phyloP scores from a whole-genome alignment of 2,797 vertebrate species.

The Rhinoraja longicauda region DNA sequence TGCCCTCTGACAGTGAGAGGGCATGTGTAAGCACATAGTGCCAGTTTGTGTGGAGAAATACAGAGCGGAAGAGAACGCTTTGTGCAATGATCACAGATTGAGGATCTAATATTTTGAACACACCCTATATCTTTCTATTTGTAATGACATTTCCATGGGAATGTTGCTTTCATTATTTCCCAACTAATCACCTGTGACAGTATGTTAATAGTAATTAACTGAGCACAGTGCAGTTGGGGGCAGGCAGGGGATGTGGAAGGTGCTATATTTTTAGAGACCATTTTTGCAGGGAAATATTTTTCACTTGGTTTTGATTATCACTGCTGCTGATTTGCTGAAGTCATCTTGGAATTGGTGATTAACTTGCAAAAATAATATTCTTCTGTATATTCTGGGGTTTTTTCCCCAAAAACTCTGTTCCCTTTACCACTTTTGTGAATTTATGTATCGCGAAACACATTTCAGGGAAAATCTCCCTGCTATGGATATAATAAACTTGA shows the following conservation, averaged over 20 bases:
- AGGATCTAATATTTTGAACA: conserved; percentile 24
- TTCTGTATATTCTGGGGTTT: not conserved
- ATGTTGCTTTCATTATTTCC: not conserved
- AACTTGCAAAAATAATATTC: not conserved
- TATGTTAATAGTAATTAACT: conserved; percentile 17
- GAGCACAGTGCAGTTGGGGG: not conserved
- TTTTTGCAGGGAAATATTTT: conserved; percentile 7
- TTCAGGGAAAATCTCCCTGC: too few relatives aligned
- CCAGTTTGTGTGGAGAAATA: not conserved
- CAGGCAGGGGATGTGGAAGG: not conserved
- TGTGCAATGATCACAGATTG: not conserved
- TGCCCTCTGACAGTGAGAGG: not conserved
- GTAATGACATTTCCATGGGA: not conserved
- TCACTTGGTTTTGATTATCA: not conserved
- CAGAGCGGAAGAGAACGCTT: not conserved
- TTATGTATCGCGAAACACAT: not conserved
- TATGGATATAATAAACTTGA: not conserved
- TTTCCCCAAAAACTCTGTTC: not conserved
- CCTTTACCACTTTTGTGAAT: not conserved
- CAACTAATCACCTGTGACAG: not conserved
- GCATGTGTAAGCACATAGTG: not conserved
- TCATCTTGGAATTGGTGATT: not conserved
- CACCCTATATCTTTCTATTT: not conserved
- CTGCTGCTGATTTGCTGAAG: not conserved
- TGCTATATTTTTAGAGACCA: not conserved